Percentiles rank a stretch among this genome's conserved stretches.
phyloP scores from a whole-genome alignment of 1,140 invertebrate genomes.

The Danaus plexippus region DNA sequence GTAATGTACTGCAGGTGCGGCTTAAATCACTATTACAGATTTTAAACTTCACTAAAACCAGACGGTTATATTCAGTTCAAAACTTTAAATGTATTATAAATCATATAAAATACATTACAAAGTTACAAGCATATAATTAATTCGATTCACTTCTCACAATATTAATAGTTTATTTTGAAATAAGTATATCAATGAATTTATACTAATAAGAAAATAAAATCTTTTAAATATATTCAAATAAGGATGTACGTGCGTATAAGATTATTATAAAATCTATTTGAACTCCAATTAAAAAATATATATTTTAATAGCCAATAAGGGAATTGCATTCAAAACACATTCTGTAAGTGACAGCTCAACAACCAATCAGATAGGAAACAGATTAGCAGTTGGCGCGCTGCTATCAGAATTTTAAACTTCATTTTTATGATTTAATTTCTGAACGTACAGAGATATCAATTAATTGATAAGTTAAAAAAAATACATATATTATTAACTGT shows the following conservation, averaged over 20 bases:
- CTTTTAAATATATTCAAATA: conserved; percentile 7
- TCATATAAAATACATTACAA: no score
- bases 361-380: conserved; percentile 53
- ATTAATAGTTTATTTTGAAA: not conserved
- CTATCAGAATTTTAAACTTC: conserved; percentile 54
- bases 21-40: conserved; percentile 10
- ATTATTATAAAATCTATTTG: conserved; percentile 25
- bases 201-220: conserved; percentile 9
- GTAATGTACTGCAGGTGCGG: conserved; percentile 25
- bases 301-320: conserved; percentile 37
- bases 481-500: no score
- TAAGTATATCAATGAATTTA: conserved; percentile 2
- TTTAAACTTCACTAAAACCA: no score
- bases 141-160: not conserved
- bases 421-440: conserved; percentile 16
- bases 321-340: conserved; percentile 48
- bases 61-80: no score
- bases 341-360: conserved; percentile 52
- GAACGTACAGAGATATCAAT: no score
- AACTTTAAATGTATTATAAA: no score
- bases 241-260: conserved; percentile 10
- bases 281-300: conserved; percentile 31
- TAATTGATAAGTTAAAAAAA: no score
- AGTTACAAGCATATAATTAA: no score
- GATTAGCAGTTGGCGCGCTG: conserved; percentile 45